Conservation (phyloP, 2,113 vertebrate species). For the Gadus macrocephalus region DNA sequence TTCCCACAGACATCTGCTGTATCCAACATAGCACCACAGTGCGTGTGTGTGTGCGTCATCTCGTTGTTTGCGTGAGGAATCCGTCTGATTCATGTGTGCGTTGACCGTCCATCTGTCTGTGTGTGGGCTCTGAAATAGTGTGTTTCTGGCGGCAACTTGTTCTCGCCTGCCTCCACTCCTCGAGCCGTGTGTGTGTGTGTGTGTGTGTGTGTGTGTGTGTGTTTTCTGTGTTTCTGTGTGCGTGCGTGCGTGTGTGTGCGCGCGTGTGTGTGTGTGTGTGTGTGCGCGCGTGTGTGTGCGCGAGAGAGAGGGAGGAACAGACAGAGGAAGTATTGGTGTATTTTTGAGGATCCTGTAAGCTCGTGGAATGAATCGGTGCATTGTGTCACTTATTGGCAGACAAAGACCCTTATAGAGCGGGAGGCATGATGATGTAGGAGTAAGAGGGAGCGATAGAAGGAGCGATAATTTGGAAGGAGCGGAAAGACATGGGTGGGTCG, state of each 20-base stretch:
- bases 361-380: slow-evolving; percentile 70
- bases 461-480: too few species aligned
- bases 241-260: slow-evolving; percentile 1
- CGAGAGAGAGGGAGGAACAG: slow-evolving; percentile 7
- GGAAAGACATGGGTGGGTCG: slow-evolving; percentile 22
- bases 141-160: slow-evolving; percentile 57
- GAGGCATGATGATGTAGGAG: background rate
- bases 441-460: slow-evolving; percentile 10
- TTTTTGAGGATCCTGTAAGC: slow-evolving; percentile 62
- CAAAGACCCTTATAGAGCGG: slow-evolving; percentile 72
- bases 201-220: slow-evolving; percentile 20
- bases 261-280: slow-evolving; percentile 12
- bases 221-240: too few species aligned
- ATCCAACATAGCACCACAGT: slow-evolving; percentile 28
- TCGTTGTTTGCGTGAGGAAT: slow-evolving; percentile 6
- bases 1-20: slow-evolving; percentile 69
- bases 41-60: slow-evolving; percentile 26
- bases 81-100: slow-evolving; percentile 42
- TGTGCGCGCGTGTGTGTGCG: background rate
- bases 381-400: slow-evolving; percentile 62
- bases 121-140: slow-evolving; percentile 59
- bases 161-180: slow-evolving; percentile 42
- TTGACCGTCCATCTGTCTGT: slow-evolving; percentile 59
- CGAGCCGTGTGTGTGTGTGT: slow-evolving; percentile 9
- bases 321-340: slow-evolving; percentile 19